Base-by-base conservation (phyloP, 2,888 invertebrate genomes). In the Mesoligia furuncula region DNA sequence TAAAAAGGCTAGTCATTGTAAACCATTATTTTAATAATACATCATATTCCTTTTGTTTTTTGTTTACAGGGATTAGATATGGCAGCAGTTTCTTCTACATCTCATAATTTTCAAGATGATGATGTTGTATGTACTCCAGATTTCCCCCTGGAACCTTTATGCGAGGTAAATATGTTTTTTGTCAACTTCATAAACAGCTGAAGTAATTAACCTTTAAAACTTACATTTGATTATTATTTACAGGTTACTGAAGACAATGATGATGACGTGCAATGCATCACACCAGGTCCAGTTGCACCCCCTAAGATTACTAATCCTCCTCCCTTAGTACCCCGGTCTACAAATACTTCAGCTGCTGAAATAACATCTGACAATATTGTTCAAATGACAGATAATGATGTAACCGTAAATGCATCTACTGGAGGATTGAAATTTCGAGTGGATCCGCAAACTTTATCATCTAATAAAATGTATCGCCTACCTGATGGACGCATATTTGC, bases 91-190 rank as follows among this genome's bases (percentile, higher is more conserved):
- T 86, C 89, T 74, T 87, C 89, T 70, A 72, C 88, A 79, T 74
- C 83, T 42, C 86, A 81, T 36, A 82, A 74, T 77, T 0, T 68
- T 20, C 91, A 93, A 80, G 96, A 97, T 86, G 94, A 96, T 89
- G 96, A 95, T 90, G 97, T 98, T 24, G 97, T 98, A 31, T 98
- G 98, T 83, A 97, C 97, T 1, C 98, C 97, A 0, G 98, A 97
- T 91, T 95, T 97, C 75, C 96, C 96, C 6, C 77, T 97, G 88
- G 96, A 96, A 80, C 96, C 96, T 24, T 85, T 96, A 65, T 96
- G 96, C 83, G 96, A 97, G 94, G 96, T 96, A 93, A 90, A 27
- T 17, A 62, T 59, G 39, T 54, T 36, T 48, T 57, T 65, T n/a
- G 7, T 59, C 7, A 68, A 51, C 20, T 57, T 48, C 6, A 11